Evolutionary conservation across 2,797 vertebrate species (phyloP), one percentile per base, ranked within the genome.

Genomic region (Steatocranus sp.): DNA sequence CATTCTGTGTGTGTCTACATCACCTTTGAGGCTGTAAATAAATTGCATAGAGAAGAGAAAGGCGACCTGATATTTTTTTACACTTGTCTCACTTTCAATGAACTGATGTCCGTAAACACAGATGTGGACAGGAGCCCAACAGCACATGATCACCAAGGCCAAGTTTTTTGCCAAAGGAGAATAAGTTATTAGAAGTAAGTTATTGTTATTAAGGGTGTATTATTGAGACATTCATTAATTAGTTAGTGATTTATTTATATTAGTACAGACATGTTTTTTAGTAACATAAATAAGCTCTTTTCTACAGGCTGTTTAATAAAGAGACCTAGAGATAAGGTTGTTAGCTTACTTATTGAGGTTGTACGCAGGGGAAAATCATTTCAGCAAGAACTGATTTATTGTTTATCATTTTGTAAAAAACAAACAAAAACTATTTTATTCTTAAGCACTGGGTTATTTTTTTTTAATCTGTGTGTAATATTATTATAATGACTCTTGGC

Each of bases 381-480:
- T 70, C 23, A 46, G 41, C 8, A 46, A 30, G 0, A 70, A 48
- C 41, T 46, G 41, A 46, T 66, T 58, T 66, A 66, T 58, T 70
- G 41, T 58, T 14, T 68, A 75, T 7, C 25, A 4, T 61, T 79
- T 83, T 1, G 0, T n/a, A 18, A 48, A 46, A 68, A 14, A 30
- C 17, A 61, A 61, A 58, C 27, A 61, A 46, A 73, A 48, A 73
- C 56, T 3, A 30, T 46, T 73, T 73, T 48, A 48, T 48, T 63
- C 18, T 51, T 36, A 25, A 61, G 54, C 34, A 53, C 41, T 23
- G 32, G 20, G 15, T 49, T 84, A 3, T 74, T 32, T 38, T 83
- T 74, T 66, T 76, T 74, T 18, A 74, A 75, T 8, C 43, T 83
- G 36, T 87, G 87, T 82, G 54, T 78, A 53, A 61, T 80, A 70